These are phyloP conservation scores for Dendrocincla fuliginosa DNA, from an alignment of 2,797 vertebrate genomes.

Conservation along the genomic window DNA sequence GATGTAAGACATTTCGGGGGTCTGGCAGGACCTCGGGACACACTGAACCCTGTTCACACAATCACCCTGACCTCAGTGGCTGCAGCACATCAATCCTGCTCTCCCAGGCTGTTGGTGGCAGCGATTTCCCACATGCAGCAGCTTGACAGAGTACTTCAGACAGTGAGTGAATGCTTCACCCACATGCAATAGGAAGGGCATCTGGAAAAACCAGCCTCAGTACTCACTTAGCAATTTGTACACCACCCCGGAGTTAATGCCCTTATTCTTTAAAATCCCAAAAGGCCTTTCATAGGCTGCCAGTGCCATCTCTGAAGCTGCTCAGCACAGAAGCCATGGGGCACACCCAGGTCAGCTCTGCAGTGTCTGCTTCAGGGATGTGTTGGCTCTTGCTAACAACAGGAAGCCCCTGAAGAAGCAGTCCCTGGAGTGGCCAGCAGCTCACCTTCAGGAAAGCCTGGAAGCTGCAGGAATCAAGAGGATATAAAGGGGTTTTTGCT, in stretches of 20 bases:
- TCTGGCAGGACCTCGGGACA: not conserved
- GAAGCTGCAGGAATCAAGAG: not conserved
- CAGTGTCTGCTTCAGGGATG: rapidly evolving
- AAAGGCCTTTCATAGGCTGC: not conserved
- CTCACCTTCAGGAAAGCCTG: not conserved
- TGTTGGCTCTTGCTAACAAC: not conserved
- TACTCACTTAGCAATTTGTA: not conserved
- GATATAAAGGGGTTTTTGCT: not conserved
- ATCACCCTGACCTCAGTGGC: not conserved
- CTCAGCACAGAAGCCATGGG: not conserved
- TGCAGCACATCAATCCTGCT: not conserved
- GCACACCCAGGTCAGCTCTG: not conserved
- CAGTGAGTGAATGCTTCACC: rapidly evolving
- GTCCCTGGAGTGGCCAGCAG: not conserved
- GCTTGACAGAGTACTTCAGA: not conserved
- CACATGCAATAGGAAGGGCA: not conserved
- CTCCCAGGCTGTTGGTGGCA: not conserved
- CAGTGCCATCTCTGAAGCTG: not conserved
- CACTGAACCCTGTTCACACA: not conserved
- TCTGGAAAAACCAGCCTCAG: not conserved
- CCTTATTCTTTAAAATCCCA: not conserved
- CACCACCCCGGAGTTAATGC: not conserved
- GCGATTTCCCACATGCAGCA: not conserved
- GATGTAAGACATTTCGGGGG: not conserved
- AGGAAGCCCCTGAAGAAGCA: not conserved